Percentiles rank a stretch among this genome's conserved stretches.
phyloP scores from a whole-genome alignment of 2,113 vertebrate species.

The Piprites chloris region DNA sequence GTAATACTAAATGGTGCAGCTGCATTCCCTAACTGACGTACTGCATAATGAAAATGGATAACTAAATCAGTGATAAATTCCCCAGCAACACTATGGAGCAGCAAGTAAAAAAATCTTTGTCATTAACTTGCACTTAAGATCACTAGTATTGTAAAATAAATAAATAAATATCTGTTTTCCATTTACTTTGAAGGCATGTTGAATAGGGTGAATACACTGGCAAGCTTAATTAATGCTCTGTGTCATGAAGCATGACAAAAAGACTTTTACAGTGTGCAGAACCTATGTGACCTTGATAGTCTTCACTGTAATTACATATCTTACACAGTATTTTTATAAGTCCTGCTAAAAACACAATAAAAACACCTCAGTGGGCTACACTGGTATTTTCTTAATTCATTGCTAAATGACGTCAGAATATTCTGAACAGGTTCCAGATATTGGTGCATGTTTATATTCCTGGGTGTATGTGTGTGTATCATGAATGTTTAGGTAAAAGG shows the following conservation, averaged over 20 bases:
- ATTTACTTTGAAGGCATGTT: not conserved
- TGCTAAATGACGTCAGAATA: not conserved
- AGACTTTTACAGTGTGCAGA: not conserved
- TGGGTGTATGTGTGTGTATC: not conserved
- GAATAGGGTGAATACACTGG: not conserved
- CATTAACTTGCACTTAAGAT: not conserved
- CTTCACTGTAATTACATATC: not conserved
- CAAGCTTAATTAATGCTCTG: not conserved
- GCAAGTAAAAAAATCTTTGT: not conserved
- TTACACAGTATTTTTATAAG: not conserved
- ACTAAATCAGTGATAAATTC: not conserved
- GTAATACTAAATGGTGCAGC: not conserved
- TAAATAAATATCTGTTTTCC: not conserved
- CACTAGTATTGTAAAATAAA: not conserved
- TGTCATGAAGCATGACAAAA: not conserved
- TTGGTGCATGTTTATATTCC: not conserved
- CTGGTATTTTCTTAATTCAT: not conserved
- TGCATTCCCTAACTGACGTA: not conserved
- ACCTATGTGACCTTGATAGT: not conserved
- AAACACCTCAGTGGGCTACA: not conserved
- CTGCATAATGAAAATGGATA: not conserved
- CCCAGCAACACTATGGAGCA: not conserved
- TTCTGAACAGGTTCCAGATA: not conserved
- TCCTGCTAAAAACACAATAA: not conserved
- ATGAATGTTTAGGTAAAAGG: not conserved